Conservation (phyloP, 1,140 invertebrate genomes). For the Zaprionus capensis region DNA sequence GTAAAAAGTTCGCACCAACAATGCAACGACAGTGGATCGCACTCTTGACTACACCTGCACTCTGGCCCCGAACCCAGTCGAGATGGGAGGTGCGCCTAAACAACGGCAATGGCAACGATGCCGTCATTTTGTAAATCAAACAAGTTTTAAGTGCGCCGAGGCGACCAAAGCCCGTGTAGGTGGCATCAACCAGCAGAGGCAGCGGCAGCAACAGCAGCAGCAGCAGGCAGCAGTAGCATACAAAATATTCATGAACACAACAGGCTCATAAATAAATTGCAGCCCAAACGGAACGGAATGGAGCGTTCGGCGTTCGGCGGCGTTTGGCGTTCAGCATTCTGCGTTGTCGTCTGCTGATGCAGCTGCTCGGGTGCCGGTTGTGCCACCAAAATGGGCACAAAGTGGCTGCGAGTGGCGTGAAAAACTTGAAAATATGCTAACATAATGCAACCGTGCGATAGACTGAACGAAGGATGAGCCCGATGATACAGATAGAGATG, state of each 20-base stretch:
- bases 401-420: constrained; percentile 55
- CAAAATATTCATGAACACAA: constrained; percentile 68
- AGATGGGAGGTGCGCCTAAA: constrained; percentile 29
- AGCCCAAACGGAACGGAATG: constrained; percentile 46
- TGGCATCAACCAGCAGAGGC: constrained; percentile 28
- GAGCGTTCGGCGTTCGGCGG: constrained; percentile 6
- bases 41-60: constrained; percentile 37
- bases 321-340: constrained; percentile 9
- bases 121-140: constrained; percentile 61
- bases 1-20: constrained; percentile 20
- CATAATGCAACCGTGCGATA: constrained; percentile 54
- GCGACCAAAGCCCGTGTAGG: constrained; percentile 42
- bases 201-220: not conserved
- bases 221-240: constrained; percentile 26
- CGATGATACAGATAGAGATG: constrained; percentile 5
- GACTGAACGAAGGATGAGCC: constrained; percentile 4
- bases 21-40: constrained; percentile 43
- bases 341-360: constrained; percentile 47
- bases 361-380: constrained; percentile 29
- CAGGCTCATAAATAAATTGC: constrained; percentile 71
- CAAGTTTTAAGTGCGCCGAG: constrained; percentile 54
- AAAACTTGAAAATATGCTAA: constrained; percentile 68
- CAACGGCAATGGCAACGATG: constrained; percentile 42
- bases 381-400: constrained; percentile 47
- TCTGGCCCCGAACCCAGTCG: not conserved